Base-by-base conservation (phyloP, 2,113 vertebrate genomes). In the Pseudorectes ferrugineus region DNA sequence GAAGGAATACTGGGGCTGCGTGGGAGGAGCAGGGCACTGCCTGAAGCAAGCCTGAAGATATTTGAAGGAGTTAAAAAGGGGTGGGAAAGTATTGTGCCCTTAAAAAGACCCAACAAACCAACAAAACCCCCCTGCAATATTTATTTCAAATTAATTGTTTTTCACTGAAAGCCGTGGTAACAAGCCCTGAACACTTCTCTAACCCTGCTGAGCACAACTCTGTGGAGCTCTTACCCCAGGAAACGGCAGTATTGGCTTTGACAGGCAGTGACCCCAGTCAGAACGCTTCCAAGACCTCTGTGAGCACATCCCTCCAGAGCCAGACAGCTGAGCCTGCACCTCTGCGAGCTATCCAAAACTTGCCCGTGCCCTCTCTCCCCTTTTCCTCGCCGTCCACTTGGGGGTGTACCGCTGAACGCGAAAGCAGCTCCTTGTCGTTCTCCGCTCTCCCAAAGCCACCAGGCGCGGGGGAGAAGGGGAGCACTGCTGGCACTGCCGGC, bases 321-420 rank as follows among this genome's bases (percentile, higher is more conserved):
- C 36, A 58, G 80, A 11, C 59, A 18, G 48, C 55, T 26, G 63
- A 91, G 55, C 80, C 54, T 5, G 8, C 54, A 40, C 57, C 73
- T 57, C 85, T 36, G 62, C 36, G 9, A 81, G 77, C 79, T 15
- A 2, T 3, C 82, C 82, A 26, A 66, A 89, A 82, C 62, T 88
- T 65, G 12, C 3, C 35, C 3, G 5, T 65, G 80, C 73, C 31
- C 46, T 63, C 36, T 55, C 63, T 74, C 24, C 95, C 55, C 61
- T 63, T 77, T 31, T 83, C 66, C 91, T 76, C 4, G 7, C 80
- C 20, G 45, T 92, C 92, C 82, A 8, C 93, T 93, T 93, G 75
- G 84, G 88, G 94, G 85, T 89, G 85, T 89, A 73, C 68, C 40
- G 2, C 23, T 1, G 85, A 92, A 25, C 8, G 8, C 45, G 17